Conservation (phyloP, 2,797 vertebrate species). For the Ispidina lecontei region DNA sequence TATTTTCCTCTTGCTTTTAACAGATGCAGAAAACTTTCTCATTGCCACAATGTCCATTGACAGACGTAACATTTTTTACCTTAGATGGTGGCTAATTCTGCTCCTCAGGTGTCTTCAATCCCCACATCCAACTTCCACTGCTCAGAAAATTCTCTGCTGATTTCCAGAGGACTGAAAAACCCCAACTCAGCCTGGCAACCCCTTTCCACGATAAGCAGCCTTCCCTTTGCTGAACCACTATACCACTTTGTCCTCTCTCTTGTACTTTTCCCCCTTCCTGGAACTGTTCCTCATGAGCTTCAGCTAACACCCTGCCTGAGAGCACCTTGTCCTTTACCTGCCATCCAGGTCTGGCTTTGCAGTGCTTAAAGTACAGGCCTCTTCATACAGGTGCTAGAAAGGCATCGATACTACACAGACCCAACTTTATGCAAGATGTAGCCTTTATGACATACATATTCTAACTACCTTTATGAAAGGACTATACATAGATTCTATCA, state of each 20-base stretch:
- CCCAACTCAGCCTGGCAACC: not conserved
- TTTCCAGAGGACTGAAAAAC: not conserved
- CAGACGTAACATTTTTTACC: not conserved
- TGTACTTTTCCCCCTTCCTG: not conserved
- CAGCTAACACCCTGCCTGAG: not conserved
- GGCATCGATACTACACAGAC: fast-evolving
- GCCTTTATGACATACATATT: not conserved
- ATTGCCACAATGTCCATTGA: not conserved
- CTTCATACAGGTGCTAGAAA: not conserved
- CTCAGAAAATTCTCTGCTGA: not conserved
- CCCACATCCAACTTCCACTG: not conserved
- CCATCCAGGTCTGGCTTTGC: not conserved
- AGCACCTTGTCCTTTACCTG: not conserved
- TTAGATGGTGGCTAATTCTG: not conserved
- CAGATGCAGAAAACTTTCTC: not conserved
- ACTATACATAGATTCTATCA: not conserved
- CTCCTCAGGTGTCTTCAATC: not conserved
- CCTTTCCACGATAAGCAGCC: fast-evolving
- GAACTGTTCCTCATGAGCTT: not conserved
- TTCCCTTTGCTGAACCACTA: not conserved
- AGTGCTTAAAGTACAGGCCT: not conserved
- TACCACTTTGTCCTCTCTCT: fast-evolving
- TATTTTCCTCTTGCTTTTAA: not conserved
- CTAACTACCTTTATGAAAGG: not conserved
- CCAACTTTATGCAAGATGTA: not conserved